Conservation (phyloP, 2,888 invertebrate genomes). For the Pantelozetes paolii region DNA sequence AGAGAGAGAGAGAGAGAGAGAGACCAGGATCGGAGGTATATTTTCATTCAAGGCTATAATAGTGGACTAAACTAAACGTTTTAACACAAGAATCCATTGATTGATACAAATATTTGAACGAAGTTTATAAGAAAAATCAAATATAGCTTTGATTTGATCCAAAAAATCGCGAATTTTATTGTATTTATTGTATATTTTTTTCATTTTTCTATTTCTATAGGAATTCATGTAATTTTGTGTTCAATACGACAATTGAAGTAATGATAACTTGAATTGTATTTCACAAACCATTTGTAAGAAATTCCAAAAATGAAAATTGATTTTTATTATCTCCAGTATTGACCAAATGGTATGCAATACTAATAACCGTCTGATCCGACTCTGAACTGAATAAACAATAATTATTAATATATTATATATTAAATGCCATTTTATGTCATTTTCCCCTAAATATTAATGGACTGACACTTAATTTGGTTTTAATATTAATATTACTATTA, state of each 20-base stretch:
- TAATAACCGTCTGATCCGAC: conserved; percentile 26
- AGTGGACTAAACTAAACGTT: background rate
- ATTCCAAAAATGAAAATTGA: background rate
- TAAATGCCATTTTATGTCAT: background rate
- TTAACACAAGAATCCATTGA: background rate
- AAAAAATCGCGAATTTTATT: too few species aligned
- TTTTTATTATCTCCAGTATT: background rate
- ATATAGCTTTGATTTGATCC: too few species aligned
- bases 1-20: too few species aligned
- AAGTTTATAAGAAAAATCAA: too few species aligned
- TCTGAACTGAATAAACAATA: background rate
- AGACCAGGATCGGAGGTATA: too few species aligned
- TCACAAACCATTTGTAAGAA: background rate
- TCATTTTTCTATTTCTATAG: conserved; percentile 8
- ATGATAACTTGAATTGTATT: conserved; percentile 22
- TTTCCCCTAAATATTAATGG: background rate
- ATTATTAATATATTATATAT: too few species aligned
- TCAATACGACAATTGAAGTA: background rate
- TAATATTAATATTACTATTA: background rate
- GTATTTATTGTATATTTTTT: too few species aligned
- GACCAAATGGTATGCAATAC: conserved; percentile 25
- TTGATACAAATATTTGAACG: background rate
- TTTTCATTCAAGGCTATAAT: background rate
- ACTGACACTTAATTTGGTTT: background rate
- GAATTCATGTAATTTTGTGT: conserved; percentile 16